Conservation (phyloP, 23 tunicate genomes). For the Halocynthia roretzi region DNA sequence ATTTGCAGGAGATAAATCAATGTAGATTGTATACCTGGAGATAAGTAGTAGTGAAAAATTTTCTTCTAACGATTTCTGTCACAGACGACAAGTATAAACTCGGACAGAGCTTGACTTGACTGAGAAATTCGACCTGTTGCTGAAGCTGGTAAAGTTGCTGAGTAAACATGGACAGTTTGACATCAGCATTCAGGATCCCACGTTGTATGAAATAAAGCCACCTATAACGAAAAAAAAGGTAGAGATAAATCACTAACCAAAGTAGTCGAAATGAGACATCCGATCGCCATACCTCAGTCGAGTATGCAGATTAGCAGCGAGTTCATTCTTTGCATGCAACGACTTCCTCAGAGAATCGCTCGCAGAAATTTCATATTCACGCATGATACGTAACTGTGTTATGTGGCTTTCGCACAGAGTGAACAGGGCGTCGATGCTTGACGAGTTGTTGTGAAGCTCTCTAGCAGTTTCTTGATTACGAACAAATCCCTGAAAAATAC, state of each 20-base stretch:
- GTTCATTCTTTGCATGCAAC: slow-evolving; percentile 33
- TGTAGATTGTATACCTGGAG: slow-evolving; percentile 24
- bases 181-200: slow-evolving; percentile 41
- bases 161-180: slow-evolving; percentile 44
- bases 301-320: slow-evolving; percentile 44
- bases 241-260: not conserved
- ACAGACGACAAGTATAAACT: slow-evolving; percentile 33
- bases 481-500: slow-evolving; percentile 48
- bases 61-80: slow-evolving; percentile 53
- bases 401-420: slow-evolving; percentile 81
- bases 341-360: slow-evolving; percentile 40
- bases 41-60: slow-evolving; percentile 29
- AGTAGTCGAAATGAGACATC: not conserved
- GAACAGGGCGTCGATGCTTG: slow-evolving; percentile 52
- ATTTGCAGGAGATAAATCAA: slow-evolving; percentile 3
- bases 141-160: slow-evolving; percentile 49
- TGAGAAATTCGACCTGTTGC: slow-evolving; percentile 43
- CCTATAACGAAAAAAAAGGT: slow-evolving; percentile 16
- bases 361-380: slow-evolving; percentile 36
- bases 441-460: slow-evolving; percentile 31
- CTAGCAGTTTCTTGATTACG: slow-evolving; percentile 68
- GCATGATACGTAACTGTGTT: slow-evolving; percentile 70
- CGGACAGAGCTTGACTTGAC: slow-evolving; percentile 48
- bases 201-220: slow-evolving; percentile 61
- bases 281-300: slow-evolving; percentile 30